Base-by-base conservation (phyloP, 2,888 invertebrate genomes). In the Sarcophaga subvicina region DNA sequence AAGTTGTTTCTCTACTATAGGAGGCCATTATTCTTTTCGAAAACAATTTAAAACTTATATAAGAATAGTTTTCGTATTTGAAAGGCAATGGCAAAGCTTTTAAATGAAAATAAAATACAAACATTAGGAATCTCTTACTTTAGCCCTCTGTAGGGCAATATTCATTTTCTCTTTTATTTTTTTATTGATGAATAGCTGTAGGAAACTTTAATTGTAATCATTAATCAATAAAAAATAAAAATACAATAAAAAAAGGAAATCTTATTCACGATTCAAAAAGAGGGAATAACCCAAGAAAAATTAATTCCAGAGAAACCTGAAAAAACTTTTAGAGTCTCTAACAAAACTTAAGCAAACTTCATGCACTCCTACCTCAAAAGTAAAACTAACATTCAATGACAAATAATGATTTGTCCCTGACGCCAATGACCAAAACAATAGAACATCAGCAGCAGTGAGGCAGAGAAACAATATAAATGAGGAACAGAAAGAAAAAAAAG, bases 1-100 rank as follows among this genome's bases (percentile, higher is more conserved):
- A 62, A 73, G 63, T 73, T 62, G 62, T 45, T 60, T 37, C 45
- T 8, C 11, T 14, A 37, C 45, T 22, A 20, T 47, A 17, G n/a
- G 22, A 45, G 63, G 11, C 37, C 27, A 67, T 20, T 73, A 62
- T 73, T 12, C 17, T 73, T 73, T 17, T 49, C 25, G 69, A 54
- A 71, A 71, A 71, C 59, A 27, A 71, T 71, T 71, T 59, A 71
- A 71, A 20, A 71, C 71, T 37, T 37, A 37, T 8, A 37, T 37
- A 37, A 37, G 37, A 37, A 37, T 37, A 37, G 8, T 37, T 37
- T 37, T 37, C 8, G 1, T 37, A 37, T 37, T 37, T 37, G 37
- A 37, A 37, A 37, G 37, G 4, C 27, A 27, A 27, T 6, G 27
- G 37, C 37, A 27, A 27, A 27, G 27, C 27, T 27, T 27, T 27